Percentiles rank a stretch among this genome's conserved stretches.
Conservation (phyloP, 2,797 vertebrate genomes). For the Microchirus variegatus region DNA sequence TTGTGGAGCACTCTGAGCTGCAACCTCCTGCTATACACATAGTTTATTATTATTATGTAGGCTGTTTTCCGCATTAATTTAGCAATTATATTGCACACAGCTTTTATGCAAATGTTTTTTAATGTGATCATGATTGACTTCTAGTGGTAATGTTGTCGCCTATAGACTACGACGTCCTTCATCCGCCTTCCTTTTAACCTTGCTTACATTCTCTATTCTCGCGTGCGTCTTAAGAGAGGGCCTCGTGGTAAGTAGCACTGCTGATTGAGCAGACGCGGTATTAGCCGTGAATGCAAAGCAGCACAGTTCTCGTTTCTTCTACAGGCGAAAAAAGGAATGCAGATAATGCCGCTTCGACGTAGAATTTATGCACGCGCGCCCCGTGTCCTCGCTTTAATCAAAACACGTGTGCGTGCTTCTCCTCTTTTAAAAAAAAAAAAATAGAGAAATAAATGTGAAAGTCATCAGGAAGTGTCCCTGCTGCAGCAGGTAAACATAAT, state of each 20-base stretch:
- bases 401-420: neutral
- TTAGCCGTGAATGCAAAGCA: conserved; percentile 34
- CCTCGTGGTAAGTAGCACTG: conserved; percentile 13
- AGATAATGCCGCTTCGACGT: conserved; percentile 13
- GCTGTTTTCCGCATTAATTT: no score
- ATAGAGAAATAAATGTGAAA: conserved; percentile 6
- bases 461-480: neutral
- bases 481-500: conserved; percentile 16
- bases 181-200: conserved; percentile 27
- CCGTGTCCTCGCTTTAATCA: conserved; percentile 4
- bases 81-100: no score
- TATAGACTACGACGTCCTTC: conserved; percentile 43
- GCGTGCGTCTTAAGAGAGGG: conserved; percentile 19
- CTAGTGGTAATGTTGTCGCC: neutral
- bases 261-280: conserved; percentile 31
- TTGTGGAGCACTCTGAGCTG: no score
- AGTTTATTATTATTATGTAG: no score
- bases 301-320: conserved; percentile 4
- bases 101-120: conserved; percentile 25
- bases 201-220: conserved; percentile 20
- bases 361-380: conserved; percentile 14
- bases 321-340: neutral
- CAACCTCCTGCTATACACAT: no score
- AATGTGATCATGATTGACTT: neutral
- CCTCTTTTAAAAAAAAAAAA: neutral